phyloP scores from a whole-genome alignment of 1,140 invertebrate species.

The Drosophila tani region DNA sequence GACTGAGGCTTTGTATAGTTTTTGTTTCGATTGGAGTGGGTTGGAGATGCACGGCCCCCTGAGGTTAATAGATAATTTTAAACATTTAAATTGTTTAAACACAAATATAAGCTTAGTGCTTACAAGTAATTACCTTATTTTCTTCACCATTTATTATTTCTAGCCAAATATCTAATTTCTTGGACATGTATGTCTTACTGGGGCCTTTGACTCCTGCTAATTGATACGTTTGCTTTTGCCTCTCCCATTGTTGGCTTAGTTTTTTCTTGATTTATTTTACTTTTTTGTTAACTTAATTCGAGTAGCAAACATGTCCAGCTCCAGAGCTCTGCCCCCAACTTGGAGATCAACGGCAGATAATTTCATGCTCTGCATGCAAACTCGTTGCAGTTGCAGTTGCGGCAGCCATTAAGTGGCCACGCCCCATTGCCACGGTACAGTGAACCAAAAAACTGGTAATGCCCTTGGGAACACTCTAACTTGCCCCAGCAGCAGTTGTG shows the following conservation, averaged over 20 bases:
- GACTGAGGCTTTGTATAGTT: background rate
- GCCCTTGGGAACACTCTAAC: slow-evolving; percentile 34
- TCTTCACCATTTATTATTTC: slow-evolving; percentile 1
- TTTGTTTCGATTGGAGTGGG: background rate
- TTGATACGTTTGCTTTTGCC: slow-evolving; percentile 57
- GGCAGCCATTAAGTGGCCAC: slow-evolving; percentile 37
- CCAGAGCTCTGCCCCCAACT: slow-evolving; percentile 31
- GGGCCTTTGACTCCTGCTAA: slow-evolving; percentile 52
- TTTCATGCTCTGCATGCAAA: slow-evolving; percentile 58
- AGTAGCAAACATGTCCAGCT: slow-evolving; percentile 53
- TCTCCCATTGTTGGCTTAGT: slow-evolving; percentile 33
- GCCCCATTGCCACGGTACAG: slow-evolving; percentile 52
- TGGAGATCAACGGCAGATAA: slow-evolving; percentile 56
- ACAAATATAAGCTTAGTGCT: background rate
- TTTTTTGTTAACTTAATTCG: slow-evolving; percentile 43
- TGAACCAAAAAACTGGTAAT: slow-evolving; percentile 53
- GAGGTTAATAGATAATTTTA: background rate
- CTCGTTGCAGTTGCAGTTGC: slow-evolving; percentile 44
- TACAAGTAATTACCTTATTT: background rate
- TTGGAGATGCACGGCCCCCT: background rate
- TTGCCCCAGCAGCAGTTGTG: background rate
- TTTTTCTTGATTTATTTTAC: background rate
- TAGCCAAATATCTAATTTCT: slow-evolving; percentile 20
- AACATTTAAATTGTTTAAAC: too few relatives aligned
- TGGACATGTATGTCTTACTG: slow-evolving; percentile 12